Percentiles rank a stretch among this genome's conserved stretches.
These are phyloP conservation scores for Boleophthalmus pectinirostris DNA, from an alignment of 2,113 vertebrate species.

Conservation along the genomic window DNA sequence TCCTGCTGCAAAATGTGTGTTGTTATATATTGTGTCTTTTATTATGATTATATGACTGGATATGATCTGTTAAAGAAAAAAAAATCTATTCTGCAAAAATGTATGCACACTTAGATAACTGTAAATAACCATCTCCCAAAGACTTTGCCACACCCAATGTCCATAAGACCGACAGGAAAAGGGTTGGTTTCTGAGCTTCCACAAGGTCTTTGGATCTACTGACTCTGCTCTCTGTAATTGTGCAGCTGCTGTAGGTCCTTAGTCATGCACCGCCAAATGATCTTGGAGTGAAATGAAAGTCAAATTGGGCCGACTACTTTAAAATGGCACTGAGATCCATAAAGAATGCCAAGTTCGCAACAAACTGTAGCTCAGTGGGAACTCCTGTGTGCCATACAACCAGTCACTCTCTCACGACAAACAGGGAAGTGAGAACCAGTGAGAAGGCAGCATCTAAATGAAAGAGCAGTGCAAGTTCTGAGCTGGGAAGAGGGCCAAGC, in stretches of 20 bases:
- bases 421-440: constrained; percentile 31
- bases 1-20: constrained; percentile 39
- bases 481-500: constrained; percentile 50
- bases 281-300: constrained; percentile 66
- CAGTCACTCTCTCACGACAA: constrained; percentile 19
- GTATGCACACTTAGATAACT: neutral
- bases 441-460: constrained; percentile 12
- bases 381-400: constrained; percentile 26
- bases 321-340: constrained; percentile 59
- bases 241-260: constrained; percentile 49
- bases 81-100: neutral
- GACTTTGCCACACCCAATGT: constrained; percentile 36
- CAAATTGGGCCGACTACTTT: constrained; percentile 52
- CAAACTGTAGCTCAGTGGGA: constrained; percentile 26
- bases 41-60: too few relatives aligned
- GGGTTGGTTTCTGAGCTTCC: constrained; percentile 58
- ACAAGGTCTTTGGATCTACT: constrained; percentile 47
- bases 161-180: constrained; percentile 68
- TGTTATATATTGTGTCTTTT: constrained; percentile 1
- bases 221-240: constrained; percentile 68
- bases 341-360: constrained; percentile 36
- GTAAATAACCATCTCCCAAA: constrained; percentile 33
- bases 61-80: too few relatives aligned
- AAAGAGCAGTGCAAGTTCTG: constrained; percentile 31
- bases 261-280: constrained; percentile 64